These are phyloP conservation scores for Drosophila peninsularis DNA, from an alignment of 2,888 invertebrate species.

Conservation along the genomic window DNA sequence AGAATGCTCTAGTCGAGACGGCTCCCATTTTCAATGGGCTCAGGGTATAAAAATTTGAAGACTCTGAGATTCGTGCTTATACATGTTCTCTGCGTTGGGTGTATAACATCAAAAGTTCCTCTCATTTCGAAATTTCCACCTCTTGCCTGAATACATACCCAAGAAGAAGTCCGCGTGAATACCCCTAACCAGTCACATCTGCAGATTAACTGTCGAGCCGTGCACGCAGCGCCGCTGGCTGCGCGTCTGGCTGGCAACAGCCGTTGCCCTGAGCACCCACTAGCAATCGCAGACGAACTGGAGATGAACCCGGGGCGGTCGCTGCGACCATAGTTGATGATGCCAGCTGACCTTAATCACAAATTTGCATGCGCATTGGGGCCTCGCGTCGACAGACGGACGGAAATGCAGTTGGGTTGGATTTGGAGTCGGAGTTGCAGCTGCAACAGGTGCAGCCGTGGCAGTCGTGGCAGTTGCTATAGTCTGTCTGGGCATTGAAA, in stretches of 20 bases:
- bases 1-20: too few species aligned
- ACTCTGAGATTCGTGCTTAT: not conserved
- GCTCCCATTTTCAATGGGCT: too few species aligned
- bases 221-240: slow-evolving; percentile 29
- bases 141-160: not conserved
- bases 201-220: slow-evolving; percentile 26
- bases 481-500: slow-evolving; percentile 22
- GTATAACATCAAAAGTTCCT: not conserved
- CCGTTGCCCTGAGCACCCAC: slow-evolving; percentile 58
- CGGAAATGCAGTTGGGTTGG: slow-evolving; percentile 26
- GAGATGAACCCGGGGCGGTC: slow-evolving; percentile 42
- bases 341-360: slow-evolving; percentile 78
- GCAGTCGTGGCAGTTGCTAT: slow-evolving; percentile 31
- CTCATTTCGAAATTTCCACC: not conserved
- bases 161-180: not conserved
- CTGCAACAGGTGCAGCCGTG: slow-evolving; percentile 47
- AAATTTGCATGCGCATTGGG: slow-evolving; percentile 73
- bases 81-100: not conserved
- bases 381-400: slow-evolving; percentile 35
- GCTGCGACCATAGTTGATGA: slow-evolving; percentile 57
- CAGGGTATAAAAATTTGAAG: too few species aligned
- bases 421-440: slow-evolving; percentile 24
- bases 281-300: slow-evolving; percentile 38
- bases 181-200: slow-evolving; percentile 7
- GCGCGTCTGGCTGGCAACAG: slow-evolving; percentile 15